These are phyloP conservation scores for Euplexia lucipara DNA, from an alignment of 2,888 invertebrate species.

Conservation along the genomic window DNA sequence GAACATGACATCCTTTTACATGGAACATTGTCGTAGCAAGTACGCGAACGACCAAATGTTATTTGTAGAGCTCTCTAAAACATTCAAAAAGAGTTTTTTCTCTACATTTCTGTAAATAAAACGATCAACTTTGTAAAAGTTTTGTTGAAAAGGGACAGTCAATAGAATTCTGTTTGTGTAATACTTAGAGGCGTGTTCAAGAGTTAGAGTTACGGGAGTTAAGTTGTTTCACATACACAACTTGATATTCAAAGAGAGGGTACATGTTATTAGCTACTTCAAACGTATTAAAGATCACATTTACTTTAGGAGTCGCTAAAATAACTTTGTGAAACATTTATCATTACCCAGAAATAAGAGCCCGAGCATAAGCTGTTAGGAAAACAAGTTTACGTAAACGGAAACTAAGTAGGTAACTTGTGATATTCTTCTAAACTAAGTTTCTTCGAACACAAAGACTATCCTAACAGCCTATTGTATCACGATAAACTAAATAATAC, in stretches of 20 bases:
- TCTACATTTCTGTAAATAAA: constrained; percentile 67
- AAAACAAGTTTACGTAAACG: constrained; percentile 23
- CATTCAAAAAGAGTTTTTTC: constrained; percentile 62
- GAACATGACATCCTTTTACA: constrained; percentile 49
- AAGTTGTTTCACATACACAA: constrained; percentile 66
- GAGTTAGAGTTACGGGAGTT: constrained; percentile 66
- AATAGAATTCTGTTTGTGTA: constrained; percentile 72
- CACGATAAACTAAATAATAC: background rate
- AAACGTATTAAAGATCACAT: constrained; percentile 60
- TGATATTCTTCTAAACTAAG: constrained; percentile 17
- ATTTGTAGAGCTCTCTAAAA: constrained; percentile 71
- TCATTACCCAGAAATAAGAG: constrained; percentile 41
- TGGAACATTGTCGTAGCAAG: constrained; percentile 56
- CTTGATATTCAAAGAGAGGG: constrained; percentile 59
- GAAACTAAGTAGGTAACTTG: constrained; percentile 5
- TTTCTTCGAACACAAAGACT: background rate
- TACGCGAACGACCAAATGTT: constrained; percentile 60
- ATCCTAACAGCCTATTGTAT: background rate
- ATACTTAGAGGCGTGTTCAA: constrained; percentile 68
- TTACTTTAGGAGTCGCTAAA: constrained; percentile 49
- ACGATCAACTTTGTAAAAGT: constrained; percentile 65
- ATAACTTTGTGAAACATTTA: constrained; percentile 58
- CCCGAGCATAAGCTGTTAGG: constrained; percentile 35
- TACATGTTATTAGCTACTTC: constrained; percentile 60
- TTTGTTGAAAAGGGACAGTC: constrained; percentile 69